These are phyloP conservation scores for Tragelaphus strepsiceros DNA, from an alignment of 2,113 vertebrate genomes.

Conservation along the genomic window DNA sequence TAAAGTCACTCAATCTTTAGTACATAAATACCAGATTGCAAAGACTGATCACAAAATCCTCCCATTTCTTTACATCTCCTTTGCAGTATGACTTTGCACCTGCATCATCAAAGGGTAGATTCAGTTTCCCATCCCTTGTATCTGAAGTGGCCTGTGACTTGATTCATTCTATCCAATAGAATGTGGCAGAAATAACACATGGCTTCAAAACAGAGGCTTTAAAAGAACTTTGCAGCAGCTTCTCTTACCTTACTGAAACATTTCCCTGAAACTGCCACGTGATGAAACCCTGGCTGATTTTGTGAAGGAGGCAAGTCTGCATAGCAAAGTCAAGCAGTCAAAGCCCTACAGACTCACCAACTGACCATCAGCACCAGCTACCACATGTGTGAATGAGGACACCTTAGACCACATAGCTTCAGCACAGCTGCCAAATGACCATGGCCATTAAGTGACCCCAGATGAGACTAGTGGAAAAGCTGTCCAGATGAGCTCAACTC, in stretches of 20 bases:
- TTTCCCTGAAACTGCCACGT: neutral
- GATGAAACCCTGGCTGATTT: neutral
- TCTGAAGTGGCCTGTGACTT: neutral
- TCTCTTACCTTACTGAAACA: neutral
- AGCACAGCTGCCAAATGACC: neutral
- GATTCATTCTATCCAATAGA: neutral
- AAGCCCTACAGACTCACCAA: neutral
- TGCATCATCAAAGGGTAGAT: neutral
- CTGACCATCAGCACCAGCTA: neutral
- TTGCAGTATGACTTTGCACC: neutral
- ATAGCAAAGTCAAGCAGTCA: neutral
- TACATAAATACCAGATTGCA: neutral
- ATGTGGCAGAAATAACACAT: neutral
- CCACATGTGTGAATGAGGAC: neutral
- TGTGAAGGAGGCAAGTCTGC: neutral
- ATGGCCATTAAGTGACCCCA: neutral
- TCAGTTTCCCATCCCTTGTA: neutral
- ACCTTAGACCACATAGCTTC: neutral
- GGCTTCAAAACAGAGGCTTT: neutral
- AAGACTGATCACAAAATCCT: neutral
- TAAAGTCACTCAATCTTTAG: neutral
- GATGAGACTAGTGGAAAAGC: neutral
- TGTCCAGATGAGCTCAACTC: neutral
- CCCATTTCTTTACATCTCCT: neutral
- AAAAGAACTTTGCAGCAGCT: neutral